A percentile compares a stretch with the other conserved stretches of the same genome.
These are phyloP conservation scores for Hirudinaria manillensis DNA, from an alignment of 2,888 invertebrate genomes.

Conservation along the genomic window DNA sequence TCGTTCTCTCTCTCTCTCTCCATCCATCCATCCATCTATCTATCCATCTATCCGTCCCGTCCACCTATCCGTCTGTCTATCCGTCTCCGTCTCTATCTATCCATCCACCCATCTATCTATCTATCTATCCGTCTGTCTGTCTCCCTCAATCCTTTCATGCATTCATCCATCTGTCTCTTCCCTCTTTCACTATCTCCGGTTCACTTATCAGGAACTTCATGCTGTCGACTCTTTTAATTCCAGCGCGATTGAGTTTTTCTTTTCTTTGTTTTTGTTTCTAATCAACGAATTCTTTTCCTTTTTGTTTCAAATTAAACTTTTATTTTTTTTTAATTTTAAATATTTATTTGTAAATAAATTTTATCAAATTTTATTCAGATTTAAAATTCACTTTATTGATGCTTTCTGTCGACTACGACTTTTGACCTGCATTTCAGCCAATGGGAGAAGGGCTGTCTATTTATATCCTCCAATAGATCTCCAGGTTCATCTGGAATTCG, in stretches of 20 bases:
- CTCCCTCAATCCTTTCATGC: no score
- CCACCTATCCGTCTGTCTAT: no score
- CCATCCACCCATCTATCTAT: no score
- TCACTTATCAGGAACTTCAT: neutral
- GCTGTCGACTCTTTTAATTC: neutral
- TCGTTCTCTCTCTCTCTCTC: slow-evolving; percentile 5
- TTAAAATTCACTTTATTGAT: neutral
- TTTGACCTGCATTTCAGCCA: no score
- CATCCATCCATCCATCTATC: neutral
- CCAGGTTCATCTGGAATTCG: neutral
- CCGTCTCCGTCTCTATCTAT: no score
- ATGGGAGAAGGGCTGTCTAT: neutral
- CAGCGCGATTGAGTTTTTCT: no score
- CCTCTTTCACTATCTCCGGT: neutral
- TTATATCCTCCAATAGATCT: neutral
- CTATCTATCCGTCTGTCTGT: no score
- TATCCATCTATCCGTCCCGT: slow-evolving; percentile 6
- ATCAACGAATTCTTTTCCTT: no score
- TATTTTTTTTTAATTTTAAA: no score
- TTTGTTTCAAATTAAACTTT: no score
- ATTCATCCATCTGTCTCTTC: slow-evolving; percentile 1
- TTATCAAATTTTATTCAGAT: no score
- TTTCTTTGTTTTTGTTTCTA: neutral
- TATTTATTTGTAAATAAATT: no score
- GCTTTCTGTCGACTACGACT: neutral